Conservation (phyloP, 2,113 vertebrate genomes). For the Chauna torquata region DNA sequence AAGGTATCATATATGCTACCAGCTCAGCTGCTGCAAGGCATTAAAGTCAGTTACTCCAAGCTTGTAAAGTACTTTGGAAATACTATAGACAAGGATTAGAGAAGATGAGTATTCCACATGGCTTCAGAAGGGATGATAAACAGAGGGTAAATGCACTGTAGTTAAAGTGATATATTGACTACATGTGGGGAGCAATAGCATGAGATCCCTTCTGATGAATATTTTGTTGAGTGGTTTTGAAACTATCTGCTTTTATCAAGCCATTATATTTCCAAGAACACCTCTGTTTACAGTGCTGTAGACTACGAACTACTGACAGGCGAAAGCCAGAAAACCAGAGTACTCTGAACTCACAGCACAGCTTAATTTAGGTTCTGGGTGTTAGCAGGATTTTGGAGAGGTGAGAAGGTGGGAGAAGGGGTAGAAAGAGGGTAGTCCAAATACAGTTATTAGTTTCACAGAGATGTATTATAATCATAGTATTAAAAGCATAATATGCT, state of each 20-base stretch:
- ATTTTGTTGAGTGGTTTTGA: constrained; percentile 64
- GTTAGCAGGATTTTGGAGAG: not conserved
- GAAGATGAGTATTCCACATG: constrained; percentile 98
- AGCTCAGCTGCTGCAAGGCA: constrained; percentile 93
- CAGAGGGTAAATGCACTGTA: constrained; percentile 84
- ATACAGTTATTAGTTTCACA: not conserved
- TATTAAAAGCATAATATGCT: not conserved
- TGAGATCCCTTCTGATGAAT: constrained; percentile 74
- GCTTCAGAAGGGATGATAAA: constrained; percentile 88
- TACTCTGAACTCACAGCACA: not conserved
- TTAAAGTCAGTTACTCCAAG: constrained; percentile 87
- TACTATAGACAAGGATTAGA: constrained; percentile 88
- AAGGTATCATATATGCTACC: constrained; percentile 97
- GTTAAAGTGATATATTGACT: constrained; percentile 91
- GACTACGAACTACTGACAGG: not conserved
- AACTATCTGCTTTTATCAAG: constrained; percentile 56
- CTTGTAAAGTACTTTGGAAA: constrained; percentile 97
- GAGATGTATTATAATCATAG: not conserved
- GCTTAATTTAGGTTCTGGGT: not conserved
- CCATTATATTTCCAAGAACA: constrained; percentile 18
- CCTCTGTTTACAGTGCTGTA: not conserved
- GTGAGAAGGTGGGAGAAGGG: not conserved
- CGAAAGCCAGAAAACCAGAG: constrained; percentile 33
- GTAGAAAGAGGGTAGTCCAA: not conserved
- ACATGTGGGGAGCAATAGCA: constrained; percentile 79